Evolutionary conservation across 1,140 invertebrate species (phyloP).

Genomic region (Brachionus rubens): DNA sequence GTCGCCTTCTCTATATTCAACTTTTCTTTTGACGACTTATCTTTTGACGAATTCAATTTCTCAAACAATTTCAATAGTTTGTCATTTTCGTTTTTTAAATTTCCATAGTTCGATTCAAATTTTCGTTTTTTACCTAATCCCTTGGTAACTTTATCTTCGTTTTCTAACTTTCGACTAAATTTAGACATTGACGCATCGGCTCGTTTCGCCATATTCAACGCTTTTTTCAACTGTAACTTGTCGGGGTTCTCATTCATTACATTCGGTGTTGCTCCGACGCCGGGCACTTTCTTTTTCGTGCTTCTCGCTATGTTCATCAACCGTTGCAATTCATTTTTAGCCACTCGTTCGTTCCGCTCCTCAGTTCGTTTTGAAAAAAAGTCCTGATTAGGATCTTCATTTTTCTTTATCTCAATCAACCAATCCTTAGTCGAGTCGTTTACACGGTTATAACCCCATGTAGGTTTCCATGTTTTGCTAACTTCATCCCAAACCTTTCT

Average conservation of each 20-base stretch:
- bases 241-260: background rate
- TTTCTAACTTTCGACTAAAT: background rate
- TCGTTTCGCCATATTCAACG: background rate
- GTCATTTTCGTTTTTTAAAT: slow-evolving; percentile 22
- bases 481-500: slow-evolving; percentile 84
- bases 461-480: slow-evolving; percentile 82
- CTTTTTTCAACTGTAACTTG: slow-evolving; percentile 16
- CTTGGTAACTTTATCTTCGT: slow-evolving; percentile 19
- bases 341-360: slow-evolving; percentile 79
- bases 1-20: slow-evolving; percentile 32
- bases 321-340: slow-evolving; percentile 92
- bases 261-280: background rate
- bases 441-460: slow-evolving; percentile 74
- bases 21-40: slow-evolving; percentile 30
- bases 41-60: background rate
- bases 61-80: slow-evolving; percentile 22
- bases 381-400: slow-evolving; percentile 80
- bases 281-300: slow-evolving; percentile 19
- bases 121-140: slow-evolving; percentile 22
- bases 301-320: slow-evolving; percentile 80
- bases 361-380: slow-evolving; percentile 76
- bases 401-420: slow-evolving; percentile 82
- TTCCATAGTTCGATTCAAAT: slow-evolving; percentile 20
- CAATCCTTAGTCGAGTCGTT: slow-evolving; percentile 74
- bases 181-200: slow-evolving; percentile 22